Evolutionary conservation across 2,113 vertebrate genomes (phyloP), one percentile per base, ranked within the genome.

Genomic region (Nymphicus hollandicus): DNA sequence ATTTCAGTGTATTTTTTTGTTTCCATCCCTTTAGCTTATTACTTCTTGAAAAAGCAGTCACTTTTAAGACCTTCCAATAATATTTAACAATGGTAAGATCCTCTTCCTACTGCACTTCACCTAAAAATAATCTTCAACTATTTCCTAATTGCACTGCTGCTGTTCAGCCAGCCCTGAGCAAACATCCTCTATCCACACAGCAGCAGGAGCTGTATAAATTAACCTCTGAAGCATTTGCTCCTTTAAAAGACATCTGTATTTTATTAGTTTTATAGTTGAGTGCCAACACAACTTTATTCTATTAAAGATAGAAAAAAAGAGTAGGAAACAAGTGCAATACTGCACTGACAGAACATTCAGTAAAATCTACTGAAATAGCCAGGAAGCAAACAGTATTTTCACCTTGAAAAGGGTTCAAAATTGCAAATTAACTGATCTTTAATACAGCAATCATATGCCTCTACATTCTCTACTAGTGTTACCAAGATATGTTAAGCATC

Each of bases 261-360:
- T 87, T 44, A 39, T 2, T 3, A 84, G 5, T 52, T 63, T 66
- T 46, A 58, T 3, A 76, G 24, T 7, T 46, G 11, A 89, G 16
- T 52, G 23, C 13, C 39, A 87, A 69, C 18, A 37, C 8, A 69
- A 31, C 17, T 61, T 79, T 14, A 74, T 61, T 72, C 29, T 84
- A 47, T 7, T 35, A 55, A 56, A 60, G 10, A 68, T 0, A 24
- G 12, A 5, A 43, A 80, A 55, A 56, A n/a, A 1, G 0, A 17
- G 4, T 7, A 69, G 10, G 76, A 74, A 44, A 8, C 17, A 63
- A 72, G 8, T 46, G 17, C 19, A 83, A 55, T 50, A 50, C 9
- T 64, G 55, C 29, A 65, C 11, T 60, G 41, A 37, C 5, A 78
- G 44, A 20, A 60, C 41, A 89, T 22, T 25, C 9, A 15, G 19